Conservation (phyloP, 2,797 vertebrate species). For the Acanthopagrus latus region DNA sequence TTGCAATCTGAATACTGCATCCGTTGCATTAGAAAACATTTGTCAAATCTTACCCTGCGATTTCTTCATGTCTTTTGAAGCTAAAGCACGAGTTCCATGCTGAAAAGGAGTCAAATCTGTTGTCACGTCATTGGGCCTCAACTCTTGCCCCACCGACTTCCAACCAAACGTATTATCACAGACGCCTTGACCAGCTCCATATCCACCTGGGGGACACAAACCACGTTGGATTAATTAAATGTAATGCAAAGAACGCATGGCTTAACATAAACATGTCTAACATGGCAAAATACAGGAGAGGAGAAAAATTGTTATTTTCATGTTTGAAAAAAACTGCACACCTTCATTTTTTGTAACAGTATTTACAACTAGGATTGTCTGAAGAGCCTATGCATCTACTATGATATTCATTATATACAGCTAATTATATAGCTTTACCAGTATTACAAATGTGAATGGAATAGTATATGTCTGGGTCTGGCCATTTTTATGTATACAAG, state of each 20-base stretch:
- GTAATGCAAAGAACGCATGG: background rate
- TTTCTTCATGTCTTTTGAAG: conserved; percentile 99
- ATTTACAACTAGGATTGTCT: background rate
- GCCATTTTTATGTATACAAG: no score
- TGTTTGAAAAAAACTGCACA: background rate
- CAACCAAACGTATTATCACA: conserved; percentile 99
- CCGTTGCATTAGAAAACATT: background rate
- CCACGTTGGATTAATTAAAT: background rate
- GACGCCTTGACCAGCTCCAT: conserved; percentile 95
- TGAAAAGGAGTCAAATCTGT: conserved; percentile 96
- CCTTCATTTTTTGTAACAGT: background rate
- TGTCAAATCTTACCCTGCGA: conserved; percentile 91
- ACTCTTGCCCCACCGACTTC: conserved; percentile 99
- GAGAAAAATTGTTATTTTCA: background rate
- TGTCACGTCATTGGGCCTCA: conserved; percentile 99
- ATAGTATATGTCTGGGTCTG: background rate
- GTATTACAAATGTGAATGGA: background rate
- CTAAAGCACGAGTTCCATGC: conserved; percentile 99
- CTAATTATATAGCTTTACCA: no score
- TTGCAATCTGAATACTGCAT: background rate
- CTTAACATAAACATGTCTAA: background rate
- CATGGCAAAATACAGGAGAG: background rate
- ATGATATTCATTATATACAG: background rate
- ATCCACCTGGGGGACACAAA: conserved; percentile 87
- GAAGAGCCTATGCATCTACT: background rate